Percentiles rank a stretch among this genome's conserved stretches.
Conservation (phyloP, 1,140 invertebrate genomes). For the Halesus radiatus region DNA sequence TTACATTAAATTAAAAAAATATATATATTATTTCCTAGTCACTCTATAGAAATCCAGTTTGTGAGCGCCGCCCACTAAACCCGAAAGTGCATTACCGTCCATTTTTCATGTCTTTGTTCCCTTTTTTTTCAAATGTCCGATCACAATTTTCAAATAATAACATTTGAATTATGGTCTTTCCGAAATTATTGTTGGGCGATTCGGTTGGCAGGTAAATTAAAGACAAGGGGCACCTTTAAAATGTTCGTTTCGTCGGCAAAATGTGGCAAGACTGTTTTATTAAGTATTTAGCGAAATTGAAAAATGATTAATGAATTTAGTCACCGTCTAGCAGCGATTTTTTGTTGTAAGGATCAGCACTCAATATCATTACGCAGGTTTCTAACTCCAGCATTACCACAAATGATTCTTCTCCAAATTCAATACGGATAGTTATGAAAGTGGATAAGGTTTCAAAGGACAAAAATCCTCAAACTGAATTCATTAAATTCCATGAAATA, state of each 20-base stretch:
- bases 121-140: conserved; percentile 25
- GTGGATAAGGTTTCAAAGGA: no score
- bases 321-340: no score
- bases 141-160: conserved; percentile 6
- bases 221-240: background rate
- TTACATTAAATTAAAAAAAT: no score
- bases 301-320: no score
- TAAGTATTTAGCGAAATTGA: no score
- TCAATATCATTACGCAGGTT: no score
- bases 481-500: no score
- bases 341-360: no score
- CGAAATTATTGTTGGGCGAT: background rate
- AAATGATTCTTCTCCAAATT: no score
- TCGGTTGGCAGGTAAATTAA: background rate
- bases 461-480: no score
- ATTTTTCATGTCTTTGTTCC: conserved; percentile 33
- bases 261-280: background rate
- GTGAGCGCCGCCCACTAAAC: background rate
- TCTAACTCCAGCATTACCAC: no score
- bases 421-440: no score
- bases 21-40: background rate
- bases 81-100: conserved; percentile 37
- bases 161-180: conserved; percentile 24
- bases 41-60: conserved; percentile 1
- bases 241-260: background rate